phyloP scores from a whole-genome alignment of 2,113 vertebrate species.

The Laterallus jamaicensis region DNA sequence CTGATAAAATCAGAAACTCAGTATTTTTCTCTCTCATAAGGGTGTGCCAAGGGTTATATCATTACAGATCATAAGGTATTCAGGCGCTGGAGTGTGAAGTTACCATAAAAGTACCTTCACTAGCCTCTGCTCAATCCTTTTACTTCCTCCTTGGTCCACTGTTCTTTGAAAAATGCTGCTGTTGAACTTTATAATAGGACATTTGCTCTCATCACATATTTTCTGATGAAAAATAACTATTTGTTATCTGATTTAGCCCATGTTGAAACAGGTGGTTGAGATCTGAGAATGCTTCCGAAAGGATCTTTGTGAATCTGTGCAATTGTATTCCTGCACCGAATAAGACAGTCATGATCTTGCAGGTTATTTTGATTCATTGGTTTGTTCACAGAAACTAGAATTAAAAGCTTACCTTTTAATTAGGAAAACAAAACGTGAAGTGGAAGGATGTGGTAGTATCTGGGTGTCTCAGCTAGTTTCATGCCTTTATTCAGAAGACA shows the following conservation, averaged over 20 bases:
- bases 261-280: neutral
- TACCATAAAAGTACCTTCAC: neutral
- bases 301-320: neutral
- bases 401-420: neutral
- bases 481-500: neutral
- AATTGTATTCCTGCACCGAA: neutral
- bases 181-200: neutral
- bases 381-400: neutral
- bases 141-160: neutral
- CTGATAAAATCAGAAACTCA: neutral
- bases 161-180: neutral
- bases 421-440: neutral
- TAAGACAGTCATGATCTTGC: neutral
- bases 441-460: neutral
- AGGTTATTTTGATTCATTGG: neutral
- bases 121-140: neutral
- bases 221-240: neutral
- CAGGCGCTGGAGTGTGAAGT: neutral
- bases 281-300: neutral
- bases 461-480: neutral
- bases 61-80: neutral
- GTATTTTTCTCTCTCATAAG: neutral
- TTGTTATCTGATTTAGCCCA: neutral
- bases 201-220: neutral
- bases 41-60: neutral